phyloP scores from a whole-genome alignment of 2,113 vertebrate species.

The Peromyscus leucopus region DNA sequence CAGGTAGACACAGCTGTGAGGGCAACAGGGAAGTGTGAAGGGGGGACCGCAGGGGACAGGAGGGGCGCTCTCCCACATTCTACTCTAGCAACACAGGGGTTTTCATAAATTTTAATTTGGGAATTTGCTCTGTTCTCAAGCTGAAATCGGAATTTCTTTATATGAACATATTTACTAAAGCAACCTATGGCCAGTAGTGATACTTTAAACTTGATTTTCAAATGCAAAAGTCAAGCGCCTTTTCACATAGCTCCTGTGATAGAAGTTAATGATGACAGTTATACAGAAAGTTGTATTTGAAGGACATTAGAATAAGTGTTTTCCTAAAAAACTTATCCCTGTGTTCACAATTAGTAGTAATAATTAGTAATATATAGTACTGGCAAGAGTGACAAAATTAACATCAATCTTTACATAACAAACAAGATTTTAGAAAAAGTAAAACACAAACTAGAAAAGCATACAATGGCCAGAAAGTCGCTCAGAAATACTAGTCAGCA shows the following conservation, averaged over 20 bases:
- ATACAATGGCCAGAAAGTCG: background rate
- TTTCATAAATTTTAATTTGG: conserved; percentile 24
- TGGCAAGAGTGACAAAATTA: background rate
- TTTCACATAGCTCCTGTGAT: background rate
- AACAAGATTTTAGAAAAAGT: background rate
- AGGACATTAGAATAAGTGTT: background rate
- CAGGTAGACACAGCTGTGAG: background rate
- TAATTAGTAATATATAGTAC: background rate
- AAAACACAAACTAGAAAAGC: conserved; percentile 13
- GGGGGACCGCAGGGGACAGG: background rate
- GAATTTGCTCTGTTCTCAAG: conserved; percentile 43
- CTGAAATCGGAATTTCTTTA: conserved; percentile 20
- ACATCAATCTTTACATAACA: background rate
- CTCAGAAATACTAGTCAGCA: background rate
- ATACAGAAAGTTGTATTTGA: background rate
- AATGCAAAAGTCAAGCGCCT: background rate
- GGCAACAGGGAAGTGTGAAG: background rate
- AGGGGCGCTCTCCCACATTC: background rate
- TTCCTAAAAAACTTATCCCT: background rate
- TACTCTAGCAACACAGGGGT: background rate
- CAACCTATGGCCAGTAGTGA: background rate
- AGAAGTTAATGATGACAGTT: background rate
- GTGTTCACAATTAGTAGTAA: background rate
- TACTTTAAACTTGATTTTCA: conserved; percentile 44
- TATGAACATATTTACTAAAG: background rate